Conservation (phyloP, 2,113 vertebrate genomes). For the Hemichromis elongatus region DNA sequence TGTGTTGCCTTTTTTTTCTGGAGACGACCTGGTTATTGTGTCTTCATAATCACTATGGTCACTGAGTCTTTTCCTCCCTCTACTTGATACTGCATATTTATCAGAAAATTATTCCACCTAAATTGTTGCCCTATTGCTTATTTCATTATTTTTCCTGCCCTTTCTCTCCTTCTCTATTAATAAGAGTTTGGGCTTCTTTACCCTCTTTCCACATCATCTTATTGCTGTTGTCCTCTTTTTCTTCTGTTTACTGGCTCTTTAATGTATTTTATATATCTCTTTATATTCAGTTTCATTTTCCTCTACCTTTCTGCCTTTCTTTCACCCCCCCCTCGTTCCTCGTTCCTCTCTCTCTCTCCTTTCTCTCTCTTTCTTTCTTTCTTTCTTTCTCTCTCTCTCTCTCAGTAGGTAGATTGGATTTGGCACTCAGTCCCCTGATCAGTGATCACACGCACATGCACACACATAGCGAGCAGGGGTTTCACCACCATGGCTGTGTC, state of each 20-base stretch:
- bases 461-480: conserved; percentile 55
- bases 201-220: neutral
- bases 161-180: neutral
- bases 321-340: neutral
- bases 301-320: neutral
- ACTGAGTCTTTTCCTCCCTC: neutral
- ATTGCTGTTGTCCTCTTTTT: fast-evolving
- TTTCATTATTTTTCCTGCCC: neutral
- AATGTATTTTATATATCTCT: neutral
- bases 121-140: neutral
- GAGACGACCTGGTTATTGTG: neutral
- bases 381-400: neutral
- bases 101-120: neutral
- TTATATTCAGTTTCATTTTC: neutral
- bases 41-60: neutral
- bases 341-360: neutral
- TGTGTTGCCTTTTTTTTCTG: neutral
- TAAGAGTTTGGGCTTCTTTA: neutral
- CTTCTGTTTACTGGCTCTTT: neutral
- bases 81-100: neutral
- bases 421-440: conserved; percentile 93
- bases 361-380: neutral
- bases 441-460: conserved; percentile 55
- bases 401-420: conserved; percentile 78
- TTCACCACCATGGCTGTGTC: conserved; percentile 89